Conservation (phyloP, 1,140 invertebrate species). For the Euwallacea similis region DNA sequence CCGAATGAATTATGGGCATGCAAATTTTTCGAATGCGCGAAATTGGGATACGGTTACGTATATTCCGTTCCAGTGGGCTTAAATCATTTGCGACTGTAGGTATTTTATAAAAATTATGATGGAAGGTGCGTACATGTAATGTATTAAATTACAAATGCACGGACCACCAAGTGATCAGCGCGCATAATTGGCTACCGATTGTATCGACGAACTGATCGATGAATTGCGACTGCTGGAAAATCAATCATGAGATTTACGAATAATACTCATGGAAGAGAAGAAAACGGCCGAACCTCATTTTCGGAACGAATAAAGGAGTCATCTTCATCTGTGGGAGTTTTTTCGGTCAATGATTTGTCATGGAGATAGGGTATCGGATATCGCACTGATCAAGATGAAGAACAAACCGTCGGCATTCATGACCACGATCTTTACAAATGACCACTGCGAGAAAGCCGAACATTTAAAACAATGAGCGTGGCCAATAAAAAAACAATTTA, state of each 20-base stretch:
- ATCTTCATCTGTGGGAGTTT: slow-evolving; percentile 6
- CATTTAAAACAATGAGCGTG: slow-evolving; percentile 32
- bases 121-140: not conserved
- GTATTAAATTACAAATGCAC: slow-evolving; percentile 1
- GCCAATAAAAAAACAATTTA: slow-evolving; percentile 34
- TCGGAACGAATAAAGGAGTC: slow-evolving; percentile 1
- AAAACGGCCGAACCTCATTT: no score
- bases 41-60: slow-evolving; percentile 31
- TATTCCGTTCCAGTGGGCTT: not conserved
- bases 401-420: slow-evolving; percentile 20
- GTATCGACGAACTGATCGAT: not conserved
- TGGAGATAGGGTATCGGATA: slow-evolving; percentile 11
- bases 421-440: slow-evolving; percentile 33
- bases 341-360: slow-evolving; percentile 5
- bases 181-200: not conserved
- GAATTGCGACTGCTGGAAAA: not conserved
- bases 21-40: slow-evolving; percentile 42
- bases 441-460: slow-evolving; percentile 10
- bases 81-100: not conserved
- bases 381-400: slow-evolving; percentile 27
- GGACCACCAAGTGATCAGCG: not conserved
- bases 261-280: no score
- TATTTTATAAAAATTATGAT: not conserved
- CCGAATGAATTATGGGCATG: slow-evolving; percentile 38
- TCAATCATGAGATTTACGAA: not conserved